These are phyloP conservation scores for Temnopleurus reevesii DNA, from an alignment of 53 echinoderm and acorn worm genomes.

Conservation along the genomic window DNA sequence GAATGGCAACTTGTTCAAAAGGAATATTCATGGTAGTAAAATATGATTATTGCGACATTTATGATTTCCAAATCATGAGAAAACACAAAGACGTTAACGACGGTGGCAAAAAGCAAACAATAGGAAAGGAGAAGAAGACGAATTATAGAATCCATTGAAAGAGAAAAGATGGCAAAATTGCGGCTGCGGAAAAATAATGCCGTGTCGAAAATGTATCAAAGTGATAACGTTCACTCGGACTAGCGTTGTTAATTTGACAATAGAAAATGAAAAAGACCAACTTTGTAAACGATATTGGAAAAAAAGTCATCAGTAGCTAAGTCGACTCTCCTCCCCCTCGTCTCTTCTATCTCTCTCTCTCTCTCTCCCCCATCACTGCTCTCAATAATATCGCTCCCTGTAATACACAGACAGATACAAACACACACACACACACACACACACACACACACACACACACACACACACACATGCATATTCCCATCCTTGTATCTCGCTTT, in stretches of 20 bases:
- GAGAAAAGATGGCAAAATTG: background rate
- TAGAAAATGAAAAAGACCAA: too few species aligned
- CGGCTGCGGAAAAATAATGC: background rate
- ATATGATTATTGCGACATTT: conserved; percentile 15
- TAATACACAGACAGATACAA: too few species aligned
- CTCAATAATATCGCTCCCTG: background rate
- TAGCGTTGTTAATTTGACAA: too few species aligned
- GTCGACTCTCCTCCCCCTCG: background rate
- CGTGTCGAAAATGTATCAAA: background rate
- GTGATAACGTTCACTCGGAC: too few species aligned
- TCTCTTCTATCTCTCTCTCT: background rate
- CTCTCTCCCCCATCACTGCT: background rate
- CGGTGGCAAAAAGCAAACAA: background rate
- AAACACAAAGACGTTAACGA: background rate
- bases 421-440: too few species aligned
- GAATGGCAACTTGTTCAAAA: too few species aligned
- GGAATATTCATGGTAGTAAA: too few species aligned
- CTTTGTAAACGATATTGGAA: background rate
- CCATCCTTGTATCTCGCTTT: background rate
- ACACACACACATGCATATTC: too few species aligned
- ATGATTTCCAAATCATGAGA: background rate
- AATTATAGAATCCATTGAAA: background rate
- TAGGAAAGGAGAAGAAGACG: background rate
- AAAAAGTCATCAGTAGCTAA: background rate
- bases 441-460: too few species aligned